Base-by-base conservation (phyloP, 2,888 invertebrate species). In the Lamellibrachia columna region DNA sequence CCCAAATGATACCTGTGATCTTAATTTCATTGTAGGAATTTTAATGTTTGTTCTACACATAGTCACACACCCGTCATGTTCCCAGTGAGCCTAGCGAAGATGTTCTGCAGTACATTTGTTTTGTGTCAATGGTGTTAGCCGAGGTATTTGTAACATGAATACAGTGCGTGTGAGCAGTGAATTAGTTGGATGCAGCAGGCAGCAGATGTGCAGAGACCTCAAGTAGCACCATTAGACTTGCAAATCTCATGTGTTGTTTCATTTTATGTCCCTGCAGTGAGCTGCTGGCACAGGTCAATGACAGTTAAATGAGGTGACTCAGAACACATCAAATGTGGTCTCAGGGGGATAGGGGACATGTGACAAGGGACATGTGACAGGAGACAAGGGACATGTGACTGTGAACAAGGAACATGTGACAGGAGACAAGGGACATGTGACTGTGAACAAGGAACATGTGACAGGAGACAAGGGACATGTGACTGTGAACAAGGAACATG, bases 171-270 rank as follows among this genome's bases (percentile, higher is more conserved):
- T 75, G 22, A 75, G n/a, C 75, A 2, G n/a, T 2, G 75, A n/a
- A 75, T 75, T 75, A 75, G 22, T 75, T 22, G 75, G 75, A 40
- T 75, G 75, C 0, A 22, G 75, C 22, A 60, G 60, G 60, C 55
- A 60, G 60, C 75, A 75, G 15, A 75, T 22, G 22, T 15, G 75
- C 75, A 75, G 75, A 40, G 40, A 75, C 15, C 75, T 75, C 75
- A 75, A 75, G 75, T 75, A 75, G 75, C 75, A 75, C 75, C 15
- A 75, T 75, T 75, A 75, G 75, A 75, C 75, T 75, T 75, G 75
- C 75, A 75, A 75, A 75, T 75, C 75, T 75, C 75, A 75, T 75
- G 75, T 75, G 75, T n/a, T 75, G 75, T 75, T 75, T 75, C 75
- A 75, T 22, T 75, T 75, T 75, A 75, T 75, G 75, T 75, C 75